phyloP scores from a whole-genome alignment of 1,140 invertebrate species.

The Drosophila busckii region DNA sequence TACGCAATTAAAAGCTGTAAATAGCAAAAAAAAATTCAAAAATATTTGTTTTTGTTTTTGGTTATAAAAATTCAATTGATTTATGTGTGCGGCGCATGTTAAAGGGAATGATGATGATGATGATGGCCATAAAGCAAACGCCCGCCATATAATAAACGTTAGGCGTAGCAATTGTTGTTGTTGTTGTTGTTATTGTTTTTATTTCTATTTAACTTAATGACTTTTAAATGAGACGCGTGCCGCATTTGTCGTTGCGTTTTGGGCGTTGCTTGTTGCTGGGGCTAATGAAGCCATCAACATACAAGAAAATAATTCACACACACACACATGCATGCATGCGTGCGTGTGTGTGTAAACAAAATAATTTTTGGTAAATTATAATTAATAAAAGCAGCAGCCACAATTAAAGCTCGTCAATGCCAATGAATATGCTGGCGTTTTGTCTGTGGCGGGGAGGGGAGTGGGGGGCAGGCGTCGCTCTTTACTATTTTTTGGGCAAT shows the following conservation, averaged over 20 bases:
- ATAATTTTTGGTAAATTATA: slow-evolving; percentile 58
- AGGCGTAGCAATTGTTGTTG: slow-evolving; percentile 37
- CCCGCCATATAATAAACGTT: slow-evolving; percentile 34
- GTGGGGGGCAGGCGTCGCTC: slow-evolving; percentile 5
- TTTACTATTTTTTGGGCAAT: background rate
- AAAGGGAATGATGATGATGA: slow-evolving; percentile 13
- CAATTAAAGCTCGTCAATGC: slow-evolving; percentile 51
- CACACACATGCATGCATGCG: background rate
- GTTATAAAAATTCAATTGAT: slow-evolving; percentile 57
- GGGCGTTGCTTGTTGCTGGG: no score
- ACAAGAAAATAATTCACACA: no score
- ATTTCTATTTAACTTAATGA: slow-evolving; percentile 56
- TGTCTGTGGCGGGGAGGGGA: background rate
- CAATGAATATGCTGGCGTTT: background rate
- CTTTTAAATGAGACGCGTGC: slow-evolving; percentile 69
- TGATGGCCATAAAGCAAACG: slow-evolving; percentile 22
- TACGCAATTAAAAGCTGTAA: slow-evolving; percentile 47
- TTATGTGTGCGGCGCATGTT: slow-evolving; percentile 41
- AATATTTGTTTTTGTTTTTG: no score
- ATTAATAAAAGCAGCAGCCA: slow-evolving; percentile 63
- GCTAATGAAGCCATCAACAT: slow-evolving; percentile 44
- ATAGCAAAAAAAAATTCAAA: slow-evolving; percentile 37
- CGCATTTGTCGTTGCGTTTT: slow-evolving; percentile 19
- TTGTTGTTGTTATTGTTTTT: slow-evolving; percentile 7
- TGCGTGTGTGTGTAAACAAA: slow-evolving; percentile 22